Percentiles rank a stretch among this genome's conserved stretches.
Conservation (phyloP, 1,140 invertebrate genomes). For the Chrysopa pallens region DNA sequence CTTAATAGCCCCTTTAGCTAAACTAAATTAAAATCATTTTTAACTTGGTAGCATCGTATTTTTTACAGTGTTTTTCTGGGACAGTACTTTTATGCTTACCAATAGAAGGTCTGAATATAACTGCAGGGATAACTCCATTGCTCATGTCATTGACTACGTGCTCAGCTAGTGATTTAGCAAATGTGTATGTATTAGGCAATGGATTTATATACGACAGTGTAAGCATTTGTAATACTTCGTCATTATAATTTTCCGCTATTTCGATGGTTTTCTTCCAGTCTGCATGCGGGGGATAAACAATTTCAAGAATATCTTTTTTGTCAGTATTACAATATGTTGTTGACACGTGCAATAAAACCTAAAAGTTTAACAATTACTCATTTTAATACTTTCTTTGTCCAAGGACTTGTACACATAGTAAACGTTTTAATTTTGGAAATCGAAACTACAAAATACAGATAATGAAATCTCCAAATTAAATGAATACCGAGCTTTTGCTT, state of each 20-base stretch:
- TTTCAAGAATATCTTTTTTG: constrained; percentile 46
- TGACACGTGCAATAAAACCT: constrained; percentile 66
- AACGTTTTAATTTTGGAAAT: too few relatives aligned
- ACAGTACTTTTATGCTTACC: constrained; percentile 37
- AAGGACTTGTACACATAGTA: too few relatives aligned
- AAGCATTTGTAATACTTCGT: constrained; percentile 38
- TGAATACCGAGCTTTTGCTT: too few relatives aligned
- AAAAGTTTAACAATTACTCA: too few relatives aligned
- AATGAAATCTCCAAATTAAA: too few relatives aligned
- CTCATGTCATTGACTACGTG: constrained; percentile 50
- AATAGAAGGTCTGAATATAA: constrained; percentile 83
- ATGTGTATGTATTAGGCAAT: constrained; percentile 74
- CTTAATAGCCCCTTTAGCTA: too few relatives aligned
- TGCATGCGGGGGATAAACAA: constrained; percentile 63
- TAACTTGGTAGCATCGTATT: too few relatives aligned
- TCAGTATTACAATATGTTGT: constrained; percentile 71
- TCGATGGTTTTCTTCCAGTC: constrained; percentile 74
- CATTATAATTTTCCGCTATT: constrained; percentile 52
- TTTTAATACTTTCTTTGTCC: too few relatives aligned
- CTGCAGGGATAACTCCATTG: constrained; percentile 45
- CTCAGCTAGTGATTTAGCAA: constrained; percentile 68
- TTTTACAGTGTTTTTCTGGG: too few relatives aligned
- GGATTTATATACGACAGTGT: constrained; percentile 50
- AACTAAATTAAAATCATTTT: too few relatives aligned
- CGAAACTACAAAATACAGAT: too few relatives aligned